Conservation (phyloP, 1,140 invertebrate species). For the Drosophila nasuta region DNA sequence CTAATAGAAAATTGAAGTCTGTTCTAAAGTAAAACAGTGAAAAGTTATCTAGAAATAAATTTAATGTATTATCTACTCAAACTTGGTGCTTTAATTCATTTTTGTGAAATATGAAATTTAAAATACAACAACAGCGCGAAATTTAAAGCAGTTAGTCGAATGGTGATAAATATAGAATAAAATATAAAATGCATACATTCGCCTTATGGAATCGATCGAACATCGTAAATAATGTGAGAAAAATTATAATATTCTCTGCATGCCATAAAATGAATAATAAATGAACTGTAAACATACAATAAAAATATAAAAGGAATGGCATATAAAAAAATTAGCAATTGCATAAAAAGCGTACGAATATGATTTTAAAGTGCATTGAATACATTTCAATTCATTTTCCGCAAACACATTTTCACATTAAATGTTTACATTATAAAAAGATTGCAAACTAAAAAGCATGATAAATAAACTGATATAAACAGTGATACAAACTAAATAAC, state of each 20-base stretch:
- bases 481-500: background rate
- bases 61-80: no score
- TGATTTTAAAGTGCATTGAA: background rate
- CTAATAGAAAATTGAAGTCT: background rate
- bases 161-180: background rate
- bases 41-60: background rate
- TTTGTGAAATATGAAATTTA: background rate
- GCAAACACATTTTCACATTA: no score
- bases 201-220: background rate
- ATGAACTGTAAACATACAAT: background rate
- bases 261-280: slow-evolving; percentile 1
- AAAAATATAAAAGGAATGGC: no score
- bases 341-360: background rate
- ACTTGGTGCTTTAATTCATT: background rate
- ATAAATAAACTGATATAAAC: background rate
- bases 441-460: background rate
- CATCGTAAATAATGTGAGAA: slow-evolving; percentile 3
- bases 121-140: background rate
- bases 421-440: no score
- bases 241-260: background rate
- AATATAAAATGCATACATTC: background rate
- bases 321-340: background rate
- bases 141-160: background rate
- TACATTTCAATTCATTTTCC: background rate
- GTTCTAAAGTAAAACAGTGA: background rate